phyloP scores from a whole-genome alignment of 2,113 vertebrate species.

The Etheostoma cragini region DNA sequence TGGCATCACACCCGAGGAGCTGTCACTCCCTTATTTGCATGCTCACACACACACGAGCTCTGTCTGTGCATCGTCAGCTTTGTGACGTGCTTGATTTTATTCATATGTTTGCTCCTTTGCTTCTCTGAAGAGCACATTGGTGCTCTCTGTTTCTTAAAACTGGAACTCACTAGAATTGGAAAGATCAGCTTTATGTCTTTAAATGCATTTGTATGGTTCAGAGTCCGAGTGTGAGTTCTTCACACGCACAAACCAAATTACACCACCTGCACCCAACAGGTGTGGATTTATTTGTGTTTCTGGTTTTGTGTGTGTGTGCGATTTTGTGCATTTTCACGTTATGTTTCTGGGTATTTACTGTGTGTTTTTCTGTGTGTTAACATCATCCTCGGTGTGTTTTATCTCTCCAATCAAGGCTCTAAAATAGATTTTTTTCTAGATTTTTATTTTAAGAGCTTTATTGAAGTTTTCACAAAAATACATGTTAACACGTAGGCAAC shows the following conservation, averaged over 20 bases:
- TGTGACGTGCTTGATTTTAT: slow-evolving; percentile 3
- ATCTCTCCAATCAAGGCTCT: slow-evolving; percentile 34
- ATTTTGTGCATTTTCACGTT: background rate
- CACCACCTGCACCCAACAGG: slow-evolving; percentile 40
- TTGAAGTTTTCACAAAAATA: no score
- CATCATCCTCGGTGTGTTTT: slow-evolving; percentile 10
- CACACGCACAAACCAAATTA: background rate
- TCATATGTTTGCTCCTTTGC: background rate
- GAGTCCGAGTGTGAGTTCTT: background rate
- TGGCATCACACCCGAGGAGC: slow-evolving; percentile 15
- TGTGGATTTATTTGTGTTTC: slow-evolving; percentile 24
- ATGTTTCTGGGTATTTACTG: background rate
- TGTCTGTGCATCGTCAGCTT: background rate
- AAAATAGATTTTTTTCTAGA: slow-evolving; percentile 63
- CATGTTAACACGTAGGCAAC: no score
- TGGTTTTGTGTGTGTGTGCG: background rate
- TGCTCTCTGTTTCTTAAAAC: slow-evolving; percentile 1
- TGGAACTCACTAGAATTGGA: slow-evolving; percentile 14
- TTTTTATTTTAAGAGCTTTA: no score
- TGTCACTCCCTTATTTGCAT: slow-evolving; percentile 12
- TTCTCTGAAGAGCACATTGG: slow-evolving; percentile 3
- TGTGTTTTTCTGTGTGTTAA: slow-evolving; percentile 1
- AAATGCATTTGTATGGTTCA: slow-evolving; percentile 12
- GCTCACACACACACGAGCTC: slow-evolving; percentile 4
- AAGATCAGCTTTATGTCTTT: slow-evolving; percentile 6